phyloP scores from a whole-genome alignment of 2,888 invertebrate species.

The Eupithecia vulgata region DNA sequence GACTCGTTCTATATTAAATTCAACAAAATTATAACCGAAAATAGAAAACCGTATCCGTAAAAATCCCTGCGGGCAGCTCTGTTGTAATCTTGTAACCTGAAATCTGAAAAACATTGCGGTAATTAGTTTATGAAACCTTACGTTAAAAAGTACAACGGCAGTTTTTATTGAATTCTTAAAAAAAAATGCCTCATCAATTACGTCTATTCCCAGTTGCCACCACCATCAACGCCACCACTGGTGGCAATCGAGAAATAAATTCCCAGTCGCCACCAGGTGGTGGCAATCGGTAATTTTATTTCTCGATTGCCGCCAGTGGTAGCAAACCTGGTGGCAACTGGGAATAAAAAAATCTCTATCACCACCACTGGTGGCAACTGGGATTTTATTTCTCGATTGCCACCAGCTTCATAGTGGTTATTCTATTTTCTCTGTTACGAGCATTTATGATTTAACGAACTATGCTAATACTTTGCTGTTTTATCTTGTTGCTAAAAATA shows the following conservation, averaged over 20 bases:
- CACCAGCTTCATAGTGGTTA: too few relatives aligned
- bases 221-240: too few relatives aligned
- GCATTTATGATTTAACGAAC: not conserved
- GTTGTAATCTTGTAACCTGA: slow-evolving; percentile 81
- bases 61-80: slow-evolving; percentile 60
- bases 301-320: too few relatives aligned
- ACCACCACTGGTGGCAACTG: too few relatives aligned
- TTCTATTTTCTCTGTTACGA: not conserved
- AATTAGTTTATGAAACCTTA: slow-evolving; percentile 11
- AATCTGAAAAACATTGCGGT: slow-evolving; percentile 62
- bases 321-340: too few relatives aligned
- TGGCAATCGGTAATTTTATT: too few relatives aligned
- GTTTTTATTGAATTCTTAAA: not conserved
- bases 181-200: not conserved
- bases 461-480: not conserved
- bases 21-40: slow-evolving; percentile 62
- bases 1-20: slow-evolving; percentile 44
- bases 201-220: too few relatives aligned
- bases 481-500: not conserved
- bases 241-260: too few relatives aligned
- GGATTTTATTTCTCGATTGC: too few relatives aligned
- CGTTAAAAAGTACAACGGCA: not conserved
- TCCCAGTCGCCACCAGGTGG: too few relatives aligned
- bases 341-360: too few relatives aligned
- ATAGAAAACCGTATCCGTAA: slow-evolving; percentile 59